Percentiles rank a stretch among this genome's conserved stretches.
phyloP scores from a whole-genome alignment of 2,797 vertebrate genomes.

The Sandelia bainsii region DNA sequence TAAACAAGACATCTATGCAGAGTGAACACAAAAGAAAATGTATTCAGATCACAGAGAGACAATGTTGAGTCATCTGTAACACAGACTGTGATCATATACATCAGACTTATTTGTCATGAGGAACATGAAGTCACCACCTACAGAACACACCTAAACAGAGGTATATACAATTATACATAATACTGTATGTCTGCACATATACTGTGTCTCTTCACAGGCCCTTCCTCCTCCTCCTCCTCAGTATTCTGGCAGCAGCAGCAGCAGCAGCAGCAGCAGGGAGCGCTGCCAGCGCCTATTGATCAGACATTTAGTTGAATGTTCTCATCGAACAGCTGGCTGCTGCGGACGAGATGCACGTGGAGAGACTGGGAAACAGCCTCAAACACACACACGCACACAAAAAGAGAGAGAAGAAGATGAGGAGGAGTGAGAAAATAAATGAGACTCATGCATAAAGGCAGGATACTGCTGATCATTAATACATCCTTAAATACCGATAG shows the following conservation, averaged over 20 bases:
- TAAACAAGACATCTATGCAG: background rate
- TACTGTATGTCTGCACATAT: background rate
- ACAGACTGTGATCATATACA: background rate
- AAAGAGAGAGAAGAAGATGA: background rate
- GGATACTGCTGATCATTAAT: slow-evolving; percentile 3
- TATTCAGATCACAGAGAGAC: background rate
- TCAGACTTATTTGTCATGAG: background rate
- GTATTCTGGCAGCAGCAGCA: slow-evolving; percentile 68
- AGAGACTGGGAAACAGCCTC: slow-evolving; percentile 66
- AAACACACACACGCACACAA: background rate
- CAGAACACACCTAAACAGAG: slow-evolving; percentile 12
- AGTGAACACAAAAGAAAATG: background rate
- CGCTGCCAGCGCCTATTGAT: slow-evolving; percentile 74
- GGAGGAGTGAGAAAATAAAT: slow-evolving; percentile 13
- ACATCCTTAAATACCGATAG: slow-evolving; percentile 1
- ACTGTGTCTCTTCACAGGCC: slow-evolving; percentile 7
- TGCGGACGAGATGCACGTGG: slow-evolving; percentile 67
- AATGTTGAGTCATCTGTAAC: background rate
- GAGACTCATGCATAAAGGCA: slow-evolving; percentile 10
- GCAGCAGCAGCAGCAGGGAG: slow-evolving; percentile 14
- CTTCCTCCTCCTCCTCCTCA: slow-evolving; percentile 29
- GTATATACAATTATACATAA: background rate
- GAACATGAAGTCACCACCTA: background rate
- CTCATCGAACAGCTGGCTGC: slow-evolving; percentile 75
- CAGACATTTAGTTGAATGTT: slow-evolving; percentile 82